Evolutionary conservation across 2,113 vertebrate genomes (phyloP).

Genomic region (Atrichornis clamosus): DNA sequence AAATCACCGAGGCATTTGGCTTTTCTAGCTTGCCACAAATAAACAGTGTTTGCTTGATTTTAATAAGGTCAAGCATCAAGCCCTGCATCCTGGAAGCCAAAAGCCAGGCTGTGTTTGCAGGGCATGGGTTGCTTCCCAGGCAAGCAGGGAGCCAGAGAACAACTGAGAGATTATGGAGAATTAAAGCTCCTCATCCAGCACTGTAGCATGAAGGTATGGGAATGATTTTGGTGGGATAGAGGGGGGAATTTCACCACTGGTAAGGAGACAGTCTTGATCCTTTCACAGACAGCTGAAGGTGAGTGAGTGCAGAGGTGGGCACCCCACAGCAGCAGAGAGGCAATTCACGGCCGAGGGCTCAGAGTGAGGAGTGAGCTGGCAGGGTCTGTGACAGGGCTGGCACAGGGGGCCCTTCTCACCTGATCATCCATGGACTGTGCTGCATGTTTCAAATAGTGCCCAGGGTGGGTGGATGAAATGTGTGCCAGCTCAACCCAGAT

Average conservation of each 20-base stretch:
- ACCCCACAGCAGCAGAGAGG: too few species aligned
- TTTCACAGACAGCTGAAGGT: too few species aligned
- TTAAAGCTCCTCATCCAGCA: neutral
- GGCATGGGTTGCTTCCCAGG: neutral
- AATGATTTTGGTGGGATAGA: neutral
- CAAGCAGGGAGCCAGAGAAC: neutral
- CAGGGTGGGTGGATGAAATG: fast-evolving
- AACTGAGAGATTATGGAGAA: neutral
- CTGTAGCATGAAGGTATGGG: neutral
- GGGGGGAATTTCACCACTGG: neutral
- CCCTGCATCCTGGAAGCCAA: neutral
- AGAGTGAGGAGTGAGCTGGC: too few species aligned
- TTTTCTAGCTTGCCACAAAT: neutral
- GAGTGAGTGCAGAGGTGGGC: too few species aligned
- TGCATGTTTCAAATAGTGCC: neutral
- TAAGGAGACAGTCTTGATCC: neutral
- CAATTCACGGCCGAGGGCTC: too few species aligned
- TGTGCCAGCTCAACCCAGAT: neutral
- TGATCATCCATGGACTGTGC: fast-evolving
- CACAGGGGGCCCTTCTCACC: neutral
- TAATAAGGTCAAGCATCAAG: neutral
- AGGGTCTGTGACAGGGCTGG: neutral
- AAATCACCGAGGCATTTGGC: neutral
- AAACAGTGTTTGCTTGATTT: neutral
- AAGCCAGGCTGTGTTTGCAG: neutral